phyloP scores from a whole-genome alignment of 2,888 invertebrate species.

The Hyles lineata region DNA sequence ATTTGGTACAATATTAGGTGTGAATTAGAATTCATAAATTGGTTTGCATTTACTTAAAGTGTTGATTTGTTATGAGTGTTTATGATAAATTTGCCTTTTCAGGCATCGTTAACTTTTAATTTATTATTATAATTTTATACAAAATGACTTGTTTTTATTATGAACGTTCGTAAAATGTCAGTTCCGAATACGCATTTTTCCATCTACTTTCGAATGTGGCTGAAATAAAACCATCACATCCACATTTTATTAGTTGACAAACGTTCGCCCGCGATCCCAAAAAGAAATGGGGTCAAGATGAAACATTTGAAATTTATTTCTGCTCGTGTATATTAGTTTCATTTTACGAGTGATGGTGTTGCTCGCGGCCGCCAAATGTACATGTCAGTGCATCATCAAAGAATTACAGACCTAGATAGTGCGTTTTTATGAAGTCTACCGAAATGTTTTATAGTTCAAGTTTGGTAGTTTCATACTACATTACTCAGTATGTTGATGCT shows the following conservation, averaged over 20 bases:
- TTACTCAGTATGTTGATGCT: too few relatives aligned
- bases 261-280: constrained; percentile 44
- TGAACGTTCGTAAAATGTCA: background rate
- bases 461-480: background rate
- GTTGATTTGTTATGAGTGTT: too few relatives aligned
- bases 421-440: background rate
- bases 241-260: constrained; percentile 36
- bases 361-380: constrained; percentile 20
- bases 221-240: constrained; percentile 47
- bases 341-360: constrained; percentile 31
- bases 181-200: background rate
- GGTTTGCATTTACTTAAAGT: too few relatives aligned
- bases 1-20: too few relatives aligned
- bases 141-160: background rate
- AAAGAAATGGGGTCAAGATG: constrained; percentile 75
- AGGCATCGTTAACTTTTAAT: background rate
- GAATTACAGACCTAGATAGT: background rate
- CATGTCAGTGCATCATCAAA: constrained; percentile 23
- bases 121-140: background rate
- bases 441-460: background rate
- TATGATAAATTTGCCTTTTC: too few relatives aligned
- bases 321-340: constrained; percentile 43
- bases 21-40: too few relatives aligned
- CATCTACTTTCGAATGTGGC: background rate
- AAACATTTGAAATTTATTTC: constrained; percentile 59